Base-by-base conservation (phyloP, 2,888 invertebrate genomes). In the Macaria notata region DNA sequence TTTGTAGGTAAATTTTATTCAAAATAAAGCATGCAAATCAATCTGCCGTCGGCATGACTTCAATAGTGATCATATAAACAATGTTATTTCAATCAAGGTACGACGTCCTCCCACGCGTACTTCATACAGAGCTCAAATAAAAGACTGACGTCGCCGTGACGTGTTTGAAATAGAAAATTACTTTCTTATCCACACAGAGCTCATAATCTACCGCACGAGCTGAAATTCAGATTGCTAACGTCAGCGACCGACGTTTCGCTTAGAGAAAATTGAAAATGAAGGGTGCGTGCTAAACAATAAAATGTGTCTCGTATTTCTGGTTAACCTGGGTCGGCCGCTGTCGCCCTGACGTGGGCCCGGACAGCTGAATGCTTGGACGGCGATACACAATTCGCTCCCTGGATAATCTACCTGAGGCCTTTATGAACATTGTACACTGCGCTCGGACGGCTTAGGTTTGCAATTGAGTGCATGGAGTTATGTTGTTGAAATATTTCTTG, bases 231-330 rank as follows among this genome's bases (percentile, higher is more conserved):
- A 58, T 58, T 59, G 59, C 51, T 44, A 59, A 48, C 59, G 64
- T 64, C 58, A 63, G 62, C 58, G 38, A 58, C 56, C 62, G 52
- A 62, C 56, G 61, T 64, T 61, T 64, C 60, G 52, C 59, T 62
- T 61, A 49, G 52, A 66, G 65, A 66, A 68, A 67, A 71, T 69
- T 68, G 66, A 69, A 69, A 66, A 63, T 65, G 65, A 69, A 70
- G 65, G 68, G 66, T 66, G 63, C 65, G 66, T 65, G 65, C 62
- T 63, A 64, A 68, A 66, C 71, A 70, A 68, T 68, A 69, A 72
- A 69, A 69, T 69, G 62, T 66, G 65, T 63, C 59, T 61, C 63
- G 61, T 62, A 62, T 60, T 63, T 59, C 59, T 61, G 62, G 61
- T 62, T 64, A 66, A 60, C 62, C 63, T 57, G 65, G 41, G 64